Conservation (phyloP, 1,140 invertebrate genomes). For the Rhyzopertha dominica region DNA sequence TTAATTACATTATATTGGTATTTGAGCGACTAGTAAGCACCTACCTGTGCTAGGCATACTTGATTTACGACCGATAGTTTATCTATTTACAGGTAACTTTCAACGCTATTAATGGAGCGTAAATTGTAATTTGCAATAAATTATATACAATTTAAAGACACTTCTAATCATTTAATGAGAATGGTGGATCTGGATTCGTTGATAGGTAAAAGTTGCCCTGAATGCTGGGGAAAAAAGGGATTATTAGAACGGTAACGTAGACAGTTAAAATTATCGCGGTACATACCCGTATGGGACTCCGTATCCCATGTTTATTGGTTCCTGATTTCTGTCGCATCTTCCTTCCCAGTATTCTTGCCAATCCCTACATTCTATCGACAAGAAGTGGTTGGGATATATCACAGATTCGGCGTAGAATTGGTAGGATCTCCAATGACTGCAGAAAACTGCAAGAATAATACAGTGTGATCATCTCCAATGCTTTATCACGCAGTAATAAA, state of each 20-base stretch:
- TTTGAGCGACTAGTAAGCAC: too few species aligned
- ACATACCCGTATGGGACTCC: slow-evolving; percentile 32
- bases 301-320: slow-evolving; percentile 34
- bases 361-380: slow-evolving; percentile 53
- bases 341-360: slow-evolving; percentile 55
- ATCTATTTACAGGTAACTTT: too few species aligned
- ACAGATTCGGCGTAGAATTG: slow-evolving; percentile 67
- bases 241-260: not conserved
- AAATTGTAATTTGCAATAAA: too few species aligned
- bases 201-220: slow-evolving; percentile 34
- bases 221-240: slow-evolving; percentile 28
- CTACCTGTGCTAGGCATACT: too few species aligned
- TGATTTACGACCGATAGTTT: too few species aligned
- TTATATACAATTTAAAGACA: too few species aligned
- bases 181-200: slow-evolving; percentile 33
- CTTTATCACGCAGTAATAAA: too few species aligned
- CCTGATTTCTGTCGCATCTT: slow-evolving; percentile 46
- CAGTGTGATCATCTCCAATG: too few species aligned
- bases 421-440: slow-evolving; percentile 66
- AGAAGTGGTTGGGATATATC: slow-evolving; percentile 51
- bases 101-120: too few species aligned
- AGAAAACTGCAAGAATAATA: too few species aligned
- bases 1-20: too few species aligned
- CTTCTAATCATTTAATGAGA: slow-evolving; percentile 25
- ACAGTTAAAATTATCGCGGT: slow-evolving; percentile 3